A percentile compares a stretch with the other conserved stretches of the same genome.
phyloP scores from a whole-genome alignment of 2,113 vertebrate genomes.

The Platysternon megacephalum region DNA sequence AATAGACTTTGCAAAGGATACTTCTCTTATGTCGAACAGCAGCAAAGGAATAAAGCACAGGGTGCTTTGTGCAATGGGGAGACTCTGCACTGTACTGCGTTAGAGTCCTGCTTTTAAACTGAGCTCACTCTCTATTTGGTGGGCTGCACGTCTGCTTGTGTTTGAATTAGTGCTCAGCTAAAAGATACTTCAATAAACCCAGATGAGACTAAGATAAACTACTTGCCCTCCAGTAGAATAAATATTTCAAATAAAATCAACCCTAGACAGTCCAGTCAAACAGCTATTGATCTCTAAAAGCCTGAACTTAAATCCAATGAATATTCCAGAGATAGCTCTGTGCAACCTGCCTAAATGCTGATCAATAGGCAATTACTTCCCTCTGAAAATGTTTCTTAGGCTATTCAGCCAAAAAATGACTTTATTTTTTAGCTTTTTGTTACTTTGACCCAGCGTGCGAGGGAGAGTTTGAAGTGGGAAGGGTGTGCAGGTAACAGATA shows the following conservation, averaged over 20 bases:
- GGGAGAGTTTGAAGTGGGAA: not conserved
- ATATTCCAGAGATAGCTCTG: constrained; percentile 79
- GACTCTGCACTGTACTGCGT: not conserved
- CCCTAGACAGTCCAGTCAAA: constrained; percentile 78
- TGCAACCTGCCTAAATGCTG: constrained; percentile 78
- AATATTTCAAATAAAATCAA: constrained; percentile 86
- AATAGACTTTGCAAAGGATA: not conserved
- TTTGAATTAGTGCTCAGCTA: constrained; percentile 58
- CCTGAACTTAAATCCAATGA: constrained; percentile 79
- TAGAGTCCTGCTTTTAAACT: not conserved
- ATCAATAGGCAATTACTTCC: constrained; percentile 84
- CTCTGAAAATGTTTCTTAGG: constrained; percentile 67
- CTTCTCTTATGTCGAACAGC: not conserved
- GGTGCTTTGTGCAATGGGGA: not conserved
- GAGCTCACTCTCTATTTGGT: not conserved
- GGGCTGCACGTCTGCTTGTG: not conserved
- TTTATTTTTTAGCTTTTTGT: constrained; percentile 71
- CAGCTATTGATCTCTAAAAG: constrained; percentile 82
- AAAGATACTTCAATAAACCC: constrained; percentile 66
- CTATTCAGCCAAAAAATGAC: constrained; percentile 57
- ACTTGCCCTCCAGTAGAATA: constrained; percentile 80
- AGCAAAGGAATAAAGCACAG: not conserved
- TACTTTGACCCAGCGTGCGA: constrained; percentile 10
- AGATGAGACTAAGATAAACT: constrained; percentile 82
- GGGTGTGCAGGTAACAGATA: no score